Percentiles rank a stretch among this genome's conserved stretches.
phyloP scores from a whole-genome alignment of 1,140 invertebrate species.

The Idris sp. region DNA sequence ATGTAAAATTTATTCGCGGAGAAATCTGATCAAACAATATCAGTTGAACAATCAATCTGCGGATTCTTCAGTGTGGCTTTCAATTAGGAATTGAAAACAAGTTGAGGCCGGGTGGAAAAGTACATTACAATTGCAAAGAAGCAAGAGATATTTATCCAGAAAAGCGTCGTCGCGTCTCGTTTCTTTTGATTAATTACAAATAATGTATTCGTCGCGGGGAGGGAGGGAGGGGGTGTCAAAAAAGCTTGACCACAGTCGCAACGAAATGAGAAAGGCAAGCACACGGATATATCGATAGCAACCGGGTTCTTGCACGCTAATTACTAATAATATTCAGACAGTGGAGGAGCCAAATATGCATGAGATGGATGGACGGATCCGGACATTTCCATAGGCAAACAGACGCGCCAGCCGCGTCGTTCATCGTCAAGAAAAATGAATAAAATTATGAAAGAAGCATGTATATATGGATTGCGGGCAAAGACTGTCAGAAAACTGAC shows the following conservation, averaged over 20 bases:
- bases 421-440: conserved; percentile 78
- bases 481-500: conserved; percentile 68
- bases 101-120: conserved; percentile 43
- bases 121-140: conserved; percentile 66
- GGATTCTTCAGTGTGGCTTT: conserved; percentile 31
- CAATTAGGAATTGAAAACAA: conserved; percentile 44
- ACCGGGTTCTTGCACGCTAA: conserved; percentile 69
- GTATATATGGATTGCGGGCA: conserved; percentile 31
- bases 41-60: conserved; percentile 50
- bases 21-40: conserved; percentile 44
- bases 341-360: conserved; percentile 63
- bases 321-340: conserved; percentile 79
- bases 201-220: conserved; percentile 76
- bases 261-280: conserved; percentile 46
- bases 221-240: conserved; percentile 18
- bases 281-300: conserved; percentile 52
- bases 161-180: conserved; percentile 32
- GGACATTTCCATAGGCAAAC: conserved; percentile 78
- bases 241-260: conserved; percentile 55
- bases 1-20: neutral
- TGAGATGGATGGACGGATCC: conserved; percentile 36
- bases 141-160: conserved; percentile 60
- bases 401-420: conserved; percentile 60
- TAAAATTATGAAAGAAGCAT: conserved; percentile 74
- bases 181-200: conserved; percentile 75